phyloP scores from a whole-genome alignment of 2,113 vertebrate species.

The Irena cyanogastra region DNA sequence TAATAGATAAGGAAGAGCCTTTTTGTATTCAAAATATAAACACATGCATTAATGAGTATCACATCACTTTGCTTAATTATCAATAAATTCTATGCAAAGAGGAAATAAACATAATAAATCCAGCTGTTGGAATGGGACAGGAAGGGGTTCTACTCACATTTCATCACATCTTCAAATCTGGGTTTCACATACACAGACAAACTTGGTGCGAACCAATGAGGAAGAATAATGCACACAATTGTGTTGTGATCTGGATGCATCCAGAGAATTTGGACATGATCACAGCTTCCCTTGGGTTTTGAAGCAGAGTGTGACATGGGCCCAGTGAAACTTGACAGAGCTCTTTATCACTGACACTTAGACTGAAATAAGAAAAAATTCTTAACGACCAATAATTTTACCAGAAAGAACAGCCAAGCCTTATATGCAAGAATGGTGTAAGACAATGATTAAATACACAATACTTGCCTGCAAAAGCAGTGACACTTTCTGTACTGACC shows the following conservation, averaged over 20 bases:
- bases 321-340: neutral
- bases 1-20: neutral
- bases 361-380: neutral
- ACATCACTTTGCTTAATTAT: neutral
- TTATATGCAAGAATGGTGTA: neutral
- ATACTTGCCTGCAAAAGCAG: neutral
- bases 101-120: neutral
- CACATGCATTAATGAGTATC: neutral
- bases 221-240: neutral
- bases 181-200: neutral
- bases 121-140: neutral
- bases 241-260: neutral
- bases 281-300: neutral
- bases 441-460: neutral
- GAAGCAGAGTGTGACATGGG: neutral
- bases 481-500: neutral
- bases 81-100: neutral
- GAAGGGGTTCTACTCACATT: neutral
- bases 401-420: neutral
- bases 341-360: neutral
- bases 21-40: neutral
- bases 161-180: neutral
- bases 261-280: neutral
- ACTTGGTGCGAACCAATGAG: neutral
- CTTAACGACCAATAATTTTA: neutral